Percentiles rank a stretch among this genome's conserved stretches.
Evolutionary conservation across 1,140 invertebrate genomes (phyloP).

Genomic region (Samia ricini): DNA sequence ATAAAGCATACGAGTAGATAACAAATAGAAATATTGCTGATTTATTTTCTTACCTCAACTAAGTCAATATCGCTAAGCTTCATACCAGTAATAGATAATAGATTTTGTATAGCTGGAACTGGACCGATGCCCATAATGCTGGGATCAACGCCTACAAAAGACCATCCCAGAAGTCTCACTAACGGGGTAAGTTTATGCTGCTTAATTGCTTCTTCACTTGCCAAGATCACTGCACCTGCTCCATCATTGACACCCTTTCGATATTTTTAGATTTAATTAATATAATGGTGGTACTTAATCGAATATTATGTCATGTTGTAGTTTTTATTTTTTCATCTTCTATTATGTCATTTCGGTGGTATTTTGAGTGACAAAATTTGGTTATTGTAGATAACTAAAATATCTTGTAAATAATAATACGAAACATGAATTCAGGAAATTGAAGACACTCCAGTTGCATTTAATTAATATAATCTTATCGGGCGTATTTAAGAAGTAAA

Average conservation of each 20-base stretch:
- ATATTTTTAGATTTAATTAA: neutral
- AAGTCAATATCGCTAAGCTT: constrained; percentile 93
- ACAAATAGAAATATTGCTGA: too few relatives aligned
- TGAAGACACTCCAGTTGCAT: too few relatives aligned
- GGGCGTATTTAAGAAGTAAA: too few relatives aligned
- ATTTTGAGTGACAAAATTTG: too few relatives aligned
- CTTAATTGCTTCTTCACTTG: constrained; percentile 93
- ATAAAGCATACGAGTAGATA: too few relatives aligned
- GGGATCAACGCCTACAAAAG: constrained; percentile 89
- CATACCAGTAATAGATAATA: constrained; percentile 86
- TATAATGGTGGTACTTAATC: neutral
- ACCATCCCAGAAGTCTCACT: constrained; percentile 87
- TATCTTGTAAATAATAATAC: too few relatives aligned
- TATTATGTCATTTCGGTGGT: too few relatives aligned
- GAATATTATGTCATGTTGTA: too few relatives aligned
- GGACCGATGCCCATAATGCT: constrained; percentile 95
- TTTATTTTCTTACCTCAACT: constrained; percentile 95
- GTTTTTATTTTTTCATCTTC: too few relatives aligned
- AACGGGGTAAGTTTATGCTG: constrained; percentile 88
- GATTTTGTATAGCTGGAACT: constrained; percentile 92
- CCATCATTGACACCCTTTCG: constrained; percentile 95
- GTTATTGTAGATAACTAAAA: too few relatives aligned
- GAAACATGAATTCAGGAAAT: too few relatives aligned
- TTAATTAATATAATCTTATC: too few relatives aligned
- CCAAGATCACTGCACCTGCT: constrained; percentile 93